Evolutionary conservation across 2,113 vertebrate genomes (phyloP).

Genomic region (Calyptomena viridis): DNA sequence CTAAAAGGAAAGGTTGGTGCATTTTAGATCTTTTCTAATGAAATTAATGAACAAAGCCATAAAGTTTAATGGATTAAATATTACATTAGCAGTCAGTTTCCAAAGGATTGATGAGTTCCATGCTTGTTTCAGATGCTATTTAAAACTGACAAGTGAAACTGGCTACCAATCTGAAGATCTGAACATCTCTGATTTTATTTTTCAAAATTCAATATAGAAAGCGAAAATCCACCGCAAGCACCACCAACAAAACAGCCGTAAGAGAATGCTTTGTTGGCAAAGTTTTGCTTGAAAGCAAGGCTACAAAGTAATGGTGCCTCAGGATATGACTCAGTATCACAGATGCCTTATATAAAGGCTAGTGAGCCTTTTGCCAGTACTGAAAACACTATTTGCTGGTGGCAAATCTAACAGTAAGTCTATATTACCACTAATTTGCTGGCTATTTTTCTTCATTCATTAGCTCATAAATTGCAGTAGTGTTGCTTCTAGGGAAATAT

Average conservation of each 20-base stretch:
- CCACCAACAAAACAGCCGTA: not conserved
- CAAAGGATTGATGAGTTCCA: not conserved
- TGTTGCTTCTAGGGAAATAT: not conserved
- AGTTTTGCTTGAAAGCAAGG: not conserved
- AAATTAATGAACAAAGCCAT: not conserved
- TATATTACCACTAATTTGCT: not conserved
- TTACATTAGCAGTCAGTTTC: constrained; percentile 36
- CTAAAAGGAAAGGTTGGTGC: not conserved
- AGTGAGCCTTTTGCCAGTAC: not conserved
- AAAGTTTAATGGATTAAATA: constrained; percentile 26
- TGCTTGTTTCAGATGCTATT: not conserved
- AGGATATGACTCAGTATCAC: not conserved
- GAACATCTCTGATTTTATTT: not conserved
- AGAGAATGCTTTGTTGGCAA: not conserved
- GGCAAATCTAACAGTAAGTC: constrained; percentile 11
- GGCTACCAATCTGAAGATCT: not conserved
- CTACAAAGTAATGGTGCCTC: not conserved
- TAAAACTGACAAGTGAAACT: not conserved
- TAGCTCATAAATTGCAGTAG: constrained; percentile 11
- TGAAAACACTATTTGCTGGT: not conserved
- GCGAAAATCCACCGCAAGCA: not conserved
- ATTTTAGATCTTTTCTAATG: constrained; percentile 14
- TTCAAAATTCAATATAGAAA: not conserved
- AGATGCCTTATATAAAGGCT: not conserved
- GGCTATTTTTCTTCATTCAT: constrained; percentile 3